A percentile compares a stretch with the other conserved stretches of the same genome.
Conservation (phyloP, 2,797 vertebrate species). For the Alca torda region DNA sequence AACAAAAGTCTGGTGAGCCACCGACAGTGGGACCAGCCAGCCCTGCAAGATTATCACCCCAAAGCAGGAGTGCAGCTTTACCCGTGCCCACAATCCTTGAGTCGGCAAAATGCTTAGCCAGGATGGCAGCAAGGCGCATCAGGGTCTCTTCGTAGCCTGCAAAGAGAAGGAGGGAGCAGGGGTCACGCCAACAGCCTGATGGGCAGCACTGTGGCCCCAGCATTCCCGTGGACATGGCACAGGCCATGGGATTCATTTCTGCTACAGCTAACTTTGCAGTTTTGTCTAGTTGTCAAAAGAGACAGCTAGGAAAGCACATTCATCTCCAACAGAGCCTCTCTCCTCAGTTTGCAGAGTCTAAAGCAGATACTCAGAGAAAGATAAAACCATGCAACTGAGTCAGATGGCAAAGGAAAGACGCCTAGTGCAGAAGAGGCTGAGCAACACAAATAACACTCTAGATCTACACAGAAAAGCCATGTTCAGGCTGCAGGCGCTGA, state of each 20-base stretch:
- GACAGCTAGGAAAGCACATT: not conserved
- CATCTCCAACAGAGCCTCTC: not conserved
- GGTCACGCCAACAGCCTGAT: not conserved
- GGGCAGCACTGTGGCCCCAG: not conserved
- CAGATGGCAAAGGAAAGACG: not conserved
- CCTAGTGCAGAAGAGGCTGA: not conserved
- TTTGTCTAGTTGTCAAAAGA: not conserved
- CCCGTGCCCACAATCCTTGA: slow-evolving; percentile 93
- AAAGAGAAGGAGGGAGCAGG: not conserved
- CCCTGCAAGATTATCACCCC: not conserved
- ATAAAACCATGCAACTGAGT: not conserved
- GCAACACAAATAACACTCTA: not conserved
- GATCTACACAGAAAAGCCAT: not conserved
- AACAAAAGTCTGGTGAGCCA: not conserved
- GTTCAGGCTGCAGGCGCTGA: not conserved
- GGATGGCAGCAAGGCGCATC: slow-evolving; percentile 90
- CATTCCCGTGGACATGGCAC: accelerated
- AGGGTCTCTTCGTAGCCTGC: slow-evolving; percentile 93
- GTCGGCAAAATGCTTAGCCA: slow-evolving; percentile 96
- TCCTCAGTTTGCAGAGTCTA: not conserved
- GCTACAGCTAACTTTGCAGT: not conserved
- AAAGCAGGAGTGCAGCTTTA: slow-evolving; percentile 59
- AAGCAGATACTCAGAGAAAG: not conserved
- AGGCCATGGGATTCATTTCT: not conserved
- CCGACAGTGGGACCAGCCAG: not conserved